Percentiles rank a stretch among this genome's conserved stretches.
Evolutionary conservation across 1,140 invertebrate species (phyloP).

Genomic region (Elymnias hypermnestra): DNA sequence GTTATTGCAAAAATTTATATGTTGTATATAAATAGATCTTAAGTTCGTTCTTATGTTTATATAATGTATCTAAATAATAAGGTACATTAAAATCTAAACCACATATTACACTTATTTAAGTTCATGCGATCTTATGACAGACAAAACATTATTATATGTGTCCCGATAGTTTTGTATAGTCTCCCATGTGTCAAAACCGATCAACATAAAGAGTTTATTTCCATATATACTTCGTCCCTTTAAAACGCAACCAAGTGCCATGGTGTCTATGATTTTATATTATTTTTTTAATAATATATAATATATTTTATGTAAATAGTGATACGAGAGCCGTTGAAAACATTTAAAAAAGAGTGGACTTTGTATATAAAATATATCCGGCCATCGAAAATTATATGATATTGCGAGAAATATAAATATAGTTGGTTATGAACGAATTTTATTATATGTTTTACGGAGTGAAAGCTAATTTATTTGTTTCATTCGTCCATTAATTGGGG

Average conservation of each 20-base stretch:
- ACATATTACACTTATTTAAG: too few relatives aligned
- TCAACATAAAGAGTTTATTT: constrained; percentile 17
- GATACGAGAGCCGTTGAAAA: constrained; percentile 36
- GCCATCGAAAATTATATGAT: constrained; percentile 37
- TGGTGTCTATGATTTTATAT: constrained; percentile 59
- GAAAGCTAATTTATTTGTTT: constrained; percentile 34
- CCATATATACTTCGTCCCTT: constrained; percentile 29
- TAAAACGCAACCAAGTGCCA: constrained; percentile 68
- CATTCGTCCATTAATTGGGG: constrained; percentile 45
- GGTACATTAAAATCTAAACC: too few relatives aligned
- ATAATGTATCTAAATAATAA: too few relatives aligned
- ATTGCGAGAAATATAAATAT: constrained; percentile 27
- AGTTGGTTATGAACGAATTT: constrained; percentile 22
- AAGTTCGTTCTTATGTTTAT: too few relatives aligned
- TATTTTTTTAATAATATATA: constrained; percentile 48
- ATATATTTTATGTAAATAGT: constrained; percentile 53
- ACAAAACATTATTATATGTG: constrained; percentile 17
- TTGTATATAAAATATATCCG: constrained; percentile 46
- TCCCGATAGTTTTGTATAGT: constrained; percentile 19
- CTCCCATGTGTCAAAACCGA: constrained; percentile 38
- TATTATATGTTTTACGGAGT: constrained; percentile 21
- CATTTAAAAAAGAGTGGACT: constrained; percentile 49
- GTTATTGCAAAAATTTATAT: too few relatives aligned
- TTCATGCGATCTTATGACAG: too few relatives aligned
- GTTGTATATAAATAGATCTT: too few relatives aligned